Conservation (phyloP, 2,888 invertebrate species). For the Mythimna vitellina region DNA sequence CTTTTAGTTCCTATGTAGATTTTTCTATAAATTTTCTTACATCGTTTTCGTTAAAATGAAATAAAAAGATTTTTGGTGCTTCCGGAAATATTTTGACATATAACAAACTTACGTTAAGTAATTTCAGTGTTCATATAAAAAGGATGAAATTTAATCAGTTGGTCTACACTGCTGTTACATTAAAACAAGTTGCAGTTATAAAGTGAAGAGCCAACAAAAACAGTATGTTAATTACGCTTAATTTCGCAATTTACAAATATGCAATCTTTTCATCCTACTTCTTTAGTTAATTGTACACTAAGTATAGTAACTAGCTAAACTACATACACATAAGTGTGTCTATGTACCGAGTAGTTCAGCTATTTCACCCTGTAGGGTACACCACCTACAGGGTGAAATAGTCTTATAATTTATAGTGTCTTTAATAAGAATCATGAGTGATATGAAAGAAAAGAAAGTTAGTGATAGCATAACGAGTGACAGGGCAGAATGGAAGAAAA, state of each 20-base stretch:
- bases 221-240: slow-evolving; percentile 33
- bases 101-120: neutral
- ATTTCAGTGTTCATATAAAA: neutral
- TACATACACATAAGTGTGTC: neutral
- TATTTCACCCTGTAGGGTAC: no score
- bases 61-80: neutral
- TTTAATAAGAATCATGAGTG: no score
- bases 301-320: slow-evolving; percentile 6
- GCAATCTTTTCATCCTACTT: slow-evolving; percentile 60
- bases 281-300: slow-evolving; percentile 35
- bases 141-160: slow-evolving; percentile 7
- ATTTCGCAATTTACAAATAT: slow-evolving; percentile 37
- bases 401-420: no score
- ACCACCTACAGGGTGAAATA: no score
- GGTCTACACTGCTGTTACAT: slow-evolving; percentile 24
- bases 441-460: no score
- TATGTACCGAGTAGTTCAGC: neutral
- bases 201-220: slow-evolving; percentile 30
- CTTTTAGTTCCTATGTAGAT: no score
- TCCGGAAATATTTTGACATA: neutral
- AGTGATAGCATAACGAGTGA: no score
- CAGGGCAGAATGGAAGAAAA: no score
- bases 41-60: neutral
- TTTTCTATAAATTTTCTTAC: no score
- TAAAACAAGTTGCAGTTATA: neutral